phyloP scores from a whole-genome alignment of 2,888 invertebrate genomes.

The Anoncus sp. region DNA sequence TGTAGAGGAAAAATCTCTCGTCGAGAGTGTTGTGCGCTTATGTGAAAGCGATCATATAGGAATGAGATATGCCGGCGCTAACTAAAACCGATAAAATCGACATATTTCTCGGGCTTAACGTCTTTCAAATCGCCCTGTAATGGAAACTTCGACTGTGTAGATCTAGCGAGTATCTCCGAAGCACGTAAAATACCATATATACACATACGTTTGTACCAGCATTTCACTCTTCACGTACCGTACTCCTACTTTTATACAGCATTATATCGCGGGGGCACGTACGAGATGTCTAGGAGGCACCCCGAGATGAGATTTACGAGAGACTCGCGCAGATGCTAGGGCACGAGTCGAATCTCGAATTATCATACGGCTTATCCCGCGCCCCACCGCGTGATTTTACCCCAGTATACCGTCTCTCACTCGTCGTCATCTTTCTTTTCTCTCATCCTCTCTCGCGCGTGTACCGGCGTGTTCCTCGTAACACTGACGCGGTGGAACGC shows the following conservation, averaged over 20 bases:
- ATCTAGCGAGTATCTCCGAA: constrained; percentile 37
- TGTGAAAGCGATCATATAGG: constrained; percentile 40
- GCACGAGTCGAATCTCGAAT: constrained; percentile 68
- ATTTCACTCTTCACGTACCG: constrained; percentile 23
- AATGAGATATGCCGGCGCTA: constrained; percentile 48
- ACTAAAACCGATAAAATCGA: constrained; percentile 63
- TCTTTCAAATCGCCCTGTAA: constrained; percentile 58
- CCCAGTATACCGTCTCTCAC: constrained; percentile 8
- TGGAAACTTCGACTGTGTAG: constrained; percentile 60
- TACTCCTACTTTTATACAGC: constrained; percentile 26
- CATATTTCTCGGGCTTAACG: constrained; percentile 57
- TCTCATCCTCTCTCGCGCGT: background rate
- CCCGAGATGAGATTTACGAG: constrained; percentile 67
- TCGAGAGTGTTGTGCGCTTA: background rate
- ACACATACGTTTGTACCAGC: background rate
- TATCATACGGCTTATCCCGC: constrained; percentile 59
- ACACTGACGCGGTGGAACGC: constrained; percentile 16
- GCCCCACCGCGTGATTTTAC: constrained; percentile 25
- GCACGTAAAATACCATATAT: constrained; percentile 40
- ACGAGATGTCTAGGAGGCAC: constrained; percentile 62
- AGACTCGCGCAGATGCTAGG: constrained; percentile 62
- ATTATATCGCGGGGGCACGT: constrained; percentile 60
- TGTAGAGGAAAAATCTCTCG: background rate
- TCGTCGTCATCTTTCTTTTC: constrained; percentile 34
- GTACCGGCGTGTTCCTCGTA: background rate